Conservation (phyloP, 2,797 vertebrate genomes). For the Ptychobarbus kaznakovi region DNA sequence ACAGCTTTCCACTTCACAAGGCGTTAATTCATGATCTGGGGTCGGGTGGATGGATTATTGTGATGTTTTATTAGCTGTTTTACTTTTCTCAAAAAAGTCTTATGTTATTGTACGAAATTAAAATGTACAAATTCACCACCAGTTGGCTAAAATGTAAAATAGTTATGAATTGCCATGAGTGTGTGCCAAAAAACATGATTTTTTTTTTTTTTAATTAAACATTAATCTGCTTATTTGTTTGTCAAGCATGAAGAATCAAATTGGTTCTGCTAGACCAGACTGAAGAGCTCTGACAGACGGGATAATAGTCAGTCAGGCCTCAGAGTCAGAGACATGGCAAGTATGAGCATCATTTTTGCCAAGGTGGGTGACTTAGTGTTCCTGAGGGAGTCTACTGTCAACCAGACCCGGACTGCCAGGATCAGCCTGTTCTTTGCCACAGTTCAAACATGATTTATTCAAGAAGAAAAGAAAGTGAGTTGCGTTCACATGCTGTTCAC, state of each 20-base stretch:
- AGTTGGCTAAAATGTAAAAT: not conserved
- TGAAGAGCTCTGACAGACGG: slow-evolving; percentile 23
- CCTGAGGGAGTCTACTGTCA: not conserved
- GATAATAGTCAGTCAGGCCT: slow-evolving; percentile 17
- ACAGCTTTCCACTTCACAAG: not conserved
- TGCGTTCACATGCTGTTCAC: slow-evolving; percentile 15
- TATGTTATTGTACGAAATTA: no score
- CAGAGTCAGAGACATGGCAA: slow-evolving; percentile 26
- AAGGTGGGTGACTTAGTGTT: slow-evolving; percentile 24
- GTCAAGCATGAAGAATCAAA: not conserved
- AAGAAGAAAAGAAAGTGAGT: not conserved
- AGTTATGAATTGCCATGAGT: not conserved
- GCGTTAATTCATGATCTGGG: not conserved
- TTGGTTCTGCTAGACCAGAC: not conserved
- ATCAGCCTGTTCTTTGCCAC: slow-evolving; percentile 19
- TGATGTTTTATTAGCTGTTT: no score
- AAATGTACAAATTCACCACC: no score
- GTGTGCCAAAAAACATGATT: not conserved
- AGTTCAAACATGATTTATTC: not conserved
- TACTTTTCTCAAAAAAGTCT: no score
- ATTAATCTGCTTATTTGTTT: not conserved
- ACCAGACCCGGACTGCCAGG: not conserved
- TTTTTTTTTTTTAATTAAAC: no score
- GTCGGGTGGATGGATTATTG: not conserved
- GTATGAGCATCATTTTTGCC: slow-evolving; percentile 30